Evolutionary conservation across 2,888 invertebrate genomes (phyloP).

Genomic region (Rhagophthalmus giganteus): DNA sequence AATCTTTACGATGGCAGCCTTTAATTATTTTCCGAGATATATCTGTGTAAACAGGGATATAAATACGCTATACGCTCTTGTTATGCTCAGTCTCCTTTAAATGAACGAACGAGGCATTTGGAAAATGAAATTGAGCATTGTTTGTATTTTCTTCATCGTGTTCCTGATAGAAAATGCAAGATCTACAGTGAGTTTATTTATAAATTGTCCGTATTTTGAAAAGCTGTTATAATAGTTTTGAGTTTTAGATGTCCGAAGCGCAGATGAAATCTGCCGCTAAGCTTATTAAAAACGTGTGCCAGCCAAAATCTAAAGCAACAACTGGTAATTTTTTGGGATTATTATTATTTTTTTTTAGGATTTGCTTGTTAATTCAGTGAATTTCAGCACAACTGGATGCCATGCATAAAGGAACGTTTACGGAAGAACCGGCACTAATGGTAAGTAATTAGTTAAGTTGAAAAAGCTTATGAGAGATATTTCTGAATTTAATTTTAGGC

Average conservation of each 20-base stretch:
- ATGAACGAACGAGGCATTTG: not conserved
- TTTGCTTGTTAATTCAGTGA: no score
- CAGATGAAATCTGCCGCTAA: constrained; percentile 64
- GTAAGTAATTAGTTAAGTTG: no score
- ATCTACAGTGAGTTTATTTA: not conserved
- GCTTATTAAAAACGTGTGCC: constrained; percentile 65
- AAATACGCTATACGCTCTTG: not conserved
- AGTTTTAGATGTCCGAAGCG: constrained; percentile 49
- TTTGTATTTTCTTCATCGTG: not conserved
- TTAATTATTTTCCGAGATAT: not conserved
- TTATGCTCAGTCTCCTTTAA: not conserved
- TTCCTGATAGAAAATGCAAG: not conserved
- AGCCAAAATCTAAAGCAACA: constrained; percentile 62
- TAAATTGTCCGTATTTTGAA: not conserved
- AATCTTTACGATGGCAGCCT: not conserved
- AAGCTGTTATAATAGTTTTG: not conserved
- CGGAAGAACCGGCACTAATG: constrained; percentile 30
- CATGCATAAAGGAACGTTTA: constrained; percentile 36
- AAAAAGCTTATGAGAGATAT: no score
- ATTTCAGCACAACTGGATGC: constrained; percentile 32
- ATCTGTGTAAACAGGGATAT: not conserved
- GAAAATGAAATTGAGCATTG: not conserved
- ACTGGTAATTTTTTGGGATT: constrained; percentile 58
- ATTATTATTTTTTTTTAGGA: no score
- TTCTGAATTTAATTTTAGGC: constrained; percentile 50